These are phyloP conservation scores for Elymnias hypermnestra DNA, from an alignment of 1,140 invertebrate species.

Conservation along the genomic window DNA sequence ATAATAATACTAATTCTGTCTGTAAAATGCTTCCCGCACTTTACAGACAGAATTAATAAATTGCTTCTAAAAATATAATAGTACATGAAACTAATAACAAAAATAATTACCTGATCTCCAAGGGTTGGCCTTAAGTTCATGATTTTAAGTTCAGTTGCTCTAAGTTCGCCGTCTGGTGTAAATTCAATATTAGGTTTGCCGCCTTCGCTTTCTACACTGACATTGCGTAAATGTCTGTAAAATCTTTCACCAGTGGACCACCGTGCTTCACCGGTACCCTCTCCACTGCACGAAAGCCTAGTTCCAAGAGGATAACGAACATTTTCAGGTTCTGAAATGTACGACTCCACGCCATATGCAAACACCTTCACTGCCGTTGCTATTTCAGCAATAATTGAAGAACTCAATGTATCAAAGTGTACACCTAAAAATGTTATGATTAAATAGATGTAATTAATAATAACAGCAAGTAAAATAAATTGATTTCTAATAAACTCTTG, in stretches of 20 bases:
- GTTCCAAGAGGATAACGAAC: constrained; percentile 85
- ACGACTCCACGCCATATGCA: constrained; percentile 92
- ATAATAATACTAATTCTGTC: no score
- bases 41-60: no score
- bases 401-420: constrained; percentile 92
- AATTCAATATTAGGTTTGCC: constrained; percentile 91
- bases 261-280: constrained; percentile 82
- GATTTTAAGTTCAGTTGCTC: constrained; percentile 92
- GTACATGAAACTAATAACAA: no score
- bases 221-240: constrained; percentile 88
- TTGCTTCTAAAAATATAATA: no score
- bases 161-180: constrained; percentile 91
- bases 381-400: constrained; percentile 88
- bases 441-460: background rate
- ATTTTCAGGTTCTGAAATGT: constrained; percentile 85
- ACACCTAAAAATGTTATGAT: constrained; percentile 79
- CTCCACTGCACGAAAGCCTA: constrained; percentile 86
- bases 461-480: background rate
- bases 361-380: constrained; percentile 93
- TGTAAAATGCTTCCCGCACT: no score
- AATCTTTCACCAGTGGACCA: constrained; percentile 87
- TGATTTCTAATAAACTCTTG: no score
- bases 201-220: constrained; percentile 86
- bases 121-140: constrained; percentile 91
- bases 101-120: constrained; percentile 78